Evolutionary conservation across 2,113 vertebrate species (phyloP).

Genomic region (Pandion haliaetus): DNA sequence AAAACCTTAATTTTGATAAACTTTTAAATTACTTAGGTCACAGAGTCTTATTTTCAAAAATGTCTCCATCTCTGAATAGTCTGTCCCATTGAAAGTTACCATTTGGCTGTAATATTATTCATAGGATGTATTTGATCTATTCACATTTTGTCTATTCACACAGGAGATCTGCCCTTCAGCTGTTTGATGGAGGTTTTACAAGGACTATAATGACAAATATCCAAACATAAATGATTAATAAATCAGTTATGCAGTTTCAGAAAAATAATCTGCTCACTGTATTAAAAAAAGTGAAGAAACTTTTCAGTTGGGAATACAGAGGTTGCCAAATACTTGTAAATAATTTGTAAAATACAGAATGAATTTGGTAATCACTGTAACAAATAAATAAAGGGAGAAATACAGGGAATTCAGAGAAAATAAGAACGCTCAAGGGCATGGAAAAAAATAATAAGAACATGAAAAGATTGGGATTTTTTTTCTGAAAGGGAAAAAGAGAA

Average conservation of each 20-base stretch:
- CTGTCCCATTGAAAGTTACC: not conserved
- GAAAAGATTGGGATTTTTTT: not conserved
- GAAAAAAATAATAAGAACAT: not conserved
- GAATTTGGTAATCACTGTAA: not conserved
- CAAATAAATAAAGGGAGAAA: not conserved
- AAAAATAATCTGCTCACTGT: not conserved
- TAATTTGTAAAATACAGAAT: not conserved
- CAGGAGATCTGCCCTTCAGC: not conserved
- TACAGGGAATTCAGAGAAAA: not conserved
- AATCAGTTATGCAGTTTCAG: not conserved
- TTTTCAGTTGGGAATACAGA: not conserved
- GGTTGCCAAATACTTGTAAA: not conserved
- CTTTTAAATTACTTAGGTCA: not conserved
- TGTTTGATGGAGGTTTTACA: not conserved
- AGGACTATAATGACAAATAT: not conserved
- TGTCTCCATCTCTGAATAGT: not conserved
- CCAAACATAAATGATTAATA: not conserved
- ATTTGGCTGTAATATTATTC: not conserved
- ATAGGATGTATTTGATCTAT: not conserved
- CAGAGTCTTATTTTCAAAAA: not conserved
- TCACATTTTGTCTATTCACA: not conserved
- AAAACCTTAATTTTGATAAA: not conserved
- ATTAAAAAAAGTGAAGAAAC: not conserved
- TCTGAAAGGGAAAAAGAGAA: not conserved
- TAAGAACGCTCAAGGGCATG: not conserved